Base-by-base conservation (phyloP, 1,140 invertebrate species). In the Uloborus diversus region DNA sequence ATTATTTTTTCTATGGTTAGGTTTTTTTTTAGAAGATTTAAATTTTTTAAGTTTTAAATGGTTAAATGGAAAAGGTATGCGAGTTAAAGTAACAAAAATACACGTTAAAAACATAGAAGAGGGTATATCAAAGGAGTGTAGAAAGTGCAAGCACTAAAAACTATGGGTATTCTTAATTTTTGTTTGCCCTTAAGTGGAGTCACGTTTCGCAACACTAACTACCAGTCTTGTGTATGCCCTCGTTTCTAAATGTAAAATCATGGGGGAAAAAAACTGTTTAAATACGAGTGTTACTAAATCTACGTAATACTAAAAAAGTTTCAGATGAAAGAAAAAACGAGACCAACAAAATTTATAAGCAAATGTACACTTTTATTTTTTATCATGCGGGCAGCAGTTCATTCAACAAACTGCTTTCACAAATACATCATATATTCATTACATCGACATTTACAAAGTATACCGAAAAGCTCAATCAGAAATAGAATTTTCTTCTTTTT, bases 401-500 rank as follows among this genome's bases (percentile, higher is more conserved):
- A 65, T 65, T 65, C 61, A 65, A 20, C 17, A 65, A 37, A 76
- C 73, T 47, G 61, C 61, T 61, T 65, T 76, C 62, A 23, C 14
- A 17, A 56, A n/a, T 49, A 73, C 70, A 62, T 33, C 49, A 53
- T 53, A 53, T 20, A 53, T 14, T 53, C 20, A 53, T 17, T 20
- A 20, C 20, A 53, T 7, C 61, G 56, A 56, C 30, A 76, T 37
- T 64, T 76, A 76, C 73, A 56, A 14, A 17, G 49, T n/a, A n/a
- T 76, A 65, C 47, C 25, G 73, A 56, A 76, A 76, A 76, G 73
- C 73, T 76, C 73, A 76, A 76, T 65, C 27, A 65, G 73, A 76
- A 76, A 76, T 76, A 76, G 47, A 69, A 32, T 53, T 64, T 47
- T 37, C 27, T 37, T 76, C 20, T 62, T 64, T 35, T 61, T 30